These are phyloP conservation scores for Nylanderia fulva DNA, from an alignment of 1,140 invertebrate species.

Conservation along the genomic window DNA sequence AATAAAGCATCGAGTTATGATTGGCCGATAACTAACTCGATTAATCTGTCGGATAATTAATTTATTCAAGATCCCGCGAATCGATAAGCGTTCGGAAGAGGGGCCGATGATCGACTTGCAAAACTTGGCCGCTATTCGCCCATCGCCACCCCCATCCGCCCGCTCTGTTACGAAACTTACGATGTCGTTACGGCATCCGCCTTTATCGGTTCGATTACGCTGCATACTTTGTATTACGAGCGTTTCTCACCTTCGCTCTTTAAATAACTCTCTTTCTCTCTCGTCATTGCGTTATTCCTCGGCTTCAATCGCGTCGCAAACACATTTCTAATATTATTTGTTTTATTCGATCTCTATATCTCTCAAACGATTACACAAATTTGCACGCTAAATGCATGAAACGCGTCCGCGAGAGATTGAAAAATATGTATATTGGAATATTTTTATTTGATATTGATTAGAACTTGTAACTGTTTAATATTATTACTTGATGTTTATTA, in stretches of 20 bases:
- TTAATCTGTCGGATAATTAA: constrained; percentile 78
- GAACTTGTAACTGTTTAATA: too few species aligned
- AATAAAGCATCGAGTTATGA: constrained; percentile 73
- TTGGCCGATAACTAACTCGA: constrained; percentile 73
- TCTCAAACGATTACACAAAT: background rate
- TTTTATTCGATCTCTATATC: background rate
- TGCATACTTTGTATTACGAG: constrained; percentile 15
- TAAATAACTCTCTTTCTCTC: constrained; percentile 8
- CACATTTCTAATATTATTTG: background rate
- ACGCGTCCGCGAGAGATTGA: background rate
- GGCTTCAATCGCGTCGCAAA: background rate
- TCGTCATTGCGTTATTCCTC: background rate
- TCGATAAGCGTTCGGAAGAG: constrained; percentile 67
- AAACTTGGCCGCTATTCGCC: constrained; percentile 38
- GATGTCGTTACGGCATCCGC: constrained; percentile 60
- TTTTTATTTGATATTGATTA: too few species aligned
- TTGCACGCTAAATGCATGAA: background rate
- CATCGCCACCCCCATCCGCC: constrained; percentile 7
- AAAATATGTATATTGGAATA: background rate
- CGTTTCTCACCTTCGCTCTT: constrained; percentile 29
- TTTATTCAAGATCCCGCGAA: constrained; percentile 75
- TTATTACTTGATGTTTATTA: too few species aligned
- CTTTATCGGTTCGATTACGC: constrained; percentile 52
- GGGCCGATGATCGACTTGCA: constrained; percentile 66
- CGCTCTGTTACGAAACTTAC: constrained; percentile 58